Conservation (phyloP, 1,140 invertebrate species). For the Catajapyx aquilonaris region DNA sequence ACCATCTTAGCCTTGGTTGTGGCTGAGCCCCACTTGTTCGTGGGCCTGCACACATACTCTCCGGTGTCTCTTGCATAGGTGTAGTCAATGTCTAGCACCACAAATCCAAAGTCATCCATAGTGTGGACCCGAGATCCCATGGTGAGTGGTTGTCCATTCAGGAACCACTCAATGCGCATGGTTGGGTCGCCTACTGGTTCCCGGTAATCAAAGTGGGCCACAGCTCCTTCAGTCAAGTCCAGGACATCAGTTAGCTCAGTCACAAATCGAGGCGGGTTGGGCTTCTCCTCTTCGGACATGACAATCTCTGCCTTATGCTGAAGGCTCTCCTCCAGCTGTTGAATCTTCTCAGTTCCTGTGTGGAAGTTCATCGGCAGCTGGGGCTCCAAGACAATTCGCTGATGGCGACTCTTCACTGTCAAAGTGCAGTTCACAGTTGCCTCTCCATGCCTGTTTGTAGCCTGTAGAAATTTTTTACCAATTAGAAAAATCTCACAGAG, state of each 20-base stretch:
- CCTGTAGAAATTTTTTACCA: too few species aligned
- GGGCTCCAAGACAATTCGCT: slow-evolving; percentile 72
- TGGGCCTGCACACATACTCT: slow-evolving; percentile 64
- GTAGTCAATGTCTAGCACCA: slow-evolving; percentile 69
- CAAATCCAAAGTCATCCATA: slow-evolving; percentile 82
- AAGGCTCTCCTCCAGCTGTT: slow-evolving; percentile 69
- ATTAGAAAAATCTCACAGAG: too few species aligned
- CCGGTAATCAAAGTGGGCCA: slow-evolving; percentile 77
- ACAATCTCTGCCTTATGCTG: slow-evolving; percentile 68
- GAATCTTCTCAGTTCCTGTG: slow-evolving; percentile 66
- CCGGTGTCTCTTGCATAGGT: slow-evolving; percentile 65
- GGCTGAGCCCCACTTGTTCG: slow-evolving; percentile 63
- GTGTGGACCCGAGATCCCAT: slow-evolving; percentile 75
- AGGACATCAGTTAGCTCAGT: slow-evolving; percentile 60
- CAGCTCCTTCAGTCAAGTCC: slow-evolving; percentile 63
- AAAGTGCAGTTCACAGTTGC: slow-evolving; percentile 66
- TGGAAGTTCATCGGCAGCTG: slow-evolving; percentile 69
- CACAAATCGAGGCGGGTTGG: slow-evolving; percentile 62
- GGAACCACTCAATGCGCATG: slow-evolving; percentile 86
- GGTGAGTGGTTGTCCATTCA: slow-evolving; percentile 69
- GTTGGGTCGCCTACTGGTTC: slow-evolving; percentile 67
- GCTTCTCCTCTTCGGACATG: slow-evolving; percentile 59
- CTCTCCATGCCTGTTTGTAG: slow-evolving; percentile 74
- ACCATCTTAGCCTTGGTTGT: slow-evolving; percentile 64
- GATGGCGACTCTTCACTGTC: slow-evolving; percentile 59